Evolutionary conservation across 2,797 vertebrate species (phyloP).

Genomic region (Synanceia verrucosa): DNA sequence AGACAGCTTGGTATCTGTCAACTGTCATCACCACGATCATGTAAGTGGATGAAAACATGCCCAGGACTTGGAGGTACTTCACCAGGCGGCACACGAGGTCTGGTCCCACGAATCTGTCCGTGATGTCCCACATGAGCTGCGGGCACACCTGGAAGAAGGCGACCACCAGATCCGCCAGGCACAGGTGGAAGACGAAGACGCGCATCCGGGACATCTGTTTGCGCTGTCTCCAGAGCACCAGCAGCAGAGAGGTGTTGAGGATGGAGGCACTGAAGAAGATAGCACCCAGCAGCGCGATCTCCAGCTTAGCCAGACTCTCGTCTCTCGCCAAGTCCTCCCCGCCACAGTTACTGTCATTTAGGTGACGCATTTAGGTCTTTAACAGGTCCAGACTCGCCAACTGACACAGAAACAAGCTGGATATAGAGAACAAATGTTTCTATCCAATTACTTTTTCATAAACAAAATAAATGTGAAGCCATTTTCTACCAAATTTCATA

Average conservation of each 20-base stretch:
- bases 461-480: neutral
- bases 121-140: constrained; percentile 82
- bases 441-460: neutral
- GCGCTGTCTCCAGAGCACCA: constrained; percentile 73
- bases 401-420: neutral
- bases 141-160: constrained; percentile 82
- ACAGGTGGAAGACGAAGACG: constrained; percentile 80
- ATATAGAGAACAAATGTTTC: neutral
- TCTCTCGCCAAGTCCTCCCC: constrained; percentile 57
- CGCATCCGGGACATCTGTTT: constrained; percentile 79
- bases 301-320: constrained; percentile 69
- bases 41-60: constrained; percentile 81
- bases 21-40: constrained; percentile 82
- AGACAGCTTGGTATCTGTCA: constrained; percentile 78
- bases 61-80: constrained; percentile 80
- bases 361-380: constrained; percentile 25
- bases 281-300: constrained; percentile 72
- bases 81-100: constrained; percentile 78
- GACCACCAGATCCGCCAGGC: constrained; percentile 79
- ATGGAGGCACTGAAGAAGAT: constrained; percentile 74
- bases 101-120: constrained; percentile 76
- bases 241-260: constrained; percentile 70
- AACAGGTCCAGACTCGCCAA: neutral
- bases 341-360: constrained; percentile 54
- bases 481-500: too few relatives aligned